These are phyloP conservation scores for Formica aserva DNA, from an alignment of 2,888 invertebrate species.

Conservation along the genomic window DNA sequence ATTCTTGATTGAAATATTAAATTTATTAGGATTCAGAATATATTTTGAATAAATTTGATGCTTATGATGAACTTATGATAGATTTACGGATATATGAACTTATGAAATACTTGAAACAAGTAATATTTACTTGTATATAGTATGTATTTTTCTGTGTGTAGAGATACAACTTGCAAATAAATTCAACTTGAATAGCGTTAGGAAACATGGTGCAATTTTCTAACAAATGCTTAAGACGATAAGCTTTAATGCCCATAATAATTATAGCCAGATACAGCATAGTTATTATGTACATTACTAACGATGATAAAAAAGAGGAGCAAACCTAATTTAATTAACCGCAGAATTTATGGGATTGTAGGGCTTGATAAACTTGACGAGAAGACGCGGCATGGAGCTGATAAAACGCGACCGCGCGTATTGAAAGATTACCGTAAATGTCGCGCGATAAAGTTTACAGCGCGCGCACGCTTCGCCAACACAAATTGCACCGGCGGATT, in stretches of 20 bases:
- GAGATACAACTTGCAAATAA: not conserved
- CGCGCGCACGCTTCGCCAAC: not conserved
- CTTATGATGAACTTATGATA: no score
- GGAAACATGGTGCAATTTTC: not conserved
- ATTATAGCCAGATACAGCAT: not conserved
- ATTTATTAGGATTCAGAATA: no score
- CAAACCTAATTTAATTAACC: slow-evolving; percentile 36
- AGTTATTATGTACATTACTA: not conserved
- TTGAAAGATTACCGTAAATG: slow-evolving; percentile 49
- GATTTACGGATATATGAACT: no score
- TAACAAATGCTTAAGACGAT: not conserved
- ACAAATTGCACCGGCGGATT: slow-evolving; percentile 41
- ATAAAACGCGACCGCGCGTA: slow-evolving; percentile 35
- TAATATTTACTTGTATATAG: no score
- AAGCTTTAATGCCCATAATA: not conserved
- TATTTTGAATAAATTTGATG: no score
- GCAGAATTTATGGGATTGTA: not conserved
- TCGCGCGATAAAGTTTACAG: slow-evolving; percentile 51
- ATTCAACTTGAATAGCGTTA: not conserved
- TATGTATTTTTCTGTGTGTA: no score
- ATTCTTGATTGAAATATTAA: no score
- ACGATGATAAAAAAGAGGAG: not conserved
- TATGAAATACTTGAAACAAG: no score
- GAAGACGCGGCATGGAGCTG: not conserved
- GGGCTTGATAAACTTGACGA: slow-evolving; percentile 10